Base-by-base conservation (phyloP, 2,113 vertebrate genomes). In the Strix aluco region DNA sequence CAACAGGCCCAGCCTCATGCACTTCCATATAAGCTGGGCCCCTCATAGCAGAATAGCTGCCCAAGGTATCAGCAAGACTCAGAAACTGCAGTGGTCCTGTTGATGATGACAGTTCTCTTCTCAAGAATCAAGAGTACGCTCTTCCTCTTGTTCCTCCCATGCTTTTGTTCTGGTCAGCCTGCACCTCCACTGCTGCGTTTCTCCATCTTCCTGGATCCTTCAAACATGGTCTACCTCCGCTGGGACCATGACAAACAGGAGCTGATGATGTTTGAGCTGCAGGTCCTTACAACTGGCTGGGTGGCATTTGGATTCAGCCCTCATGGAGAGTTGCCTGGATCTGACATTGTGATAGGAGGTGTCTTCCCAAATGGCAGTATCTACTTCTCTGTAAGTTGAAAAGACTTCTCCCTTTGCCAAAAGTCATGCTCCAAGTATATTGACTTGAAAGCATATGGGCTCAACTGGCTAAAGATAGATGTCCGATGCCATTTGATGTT, bases 331-430 rank as follows among this genome's bases (percentile, higher is more conserved):
- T 98, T 98, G 93, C 36, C 52, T 7, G 98, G 97, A 30, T 91
- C 98, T 10, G 98, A 99, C 55, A 97, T 98, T 9, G 96, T 99
- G 46, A 97, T 98, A 1, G 98, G 98, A 73, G 98, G 98, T 51
- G 86, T 98, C 62, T 91, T 97, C 54, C 55, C 96, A 3, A 51
- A 81, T 5, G 97, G 98, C 71, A 97, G 83, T 47, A 92, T 55
- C 55, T 99, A 98, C 94, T 99, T 99, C 85, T 97, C 93, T 82
- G 98, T 99, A 97, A 98, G 91, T 81, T 47, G 46, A 74, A 91
- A 65, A 74, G 27, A 25, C 58, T 66, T 5, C 12, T 10, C 40
- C 4, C 55, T 92, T 71, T 66, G 21, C n/a, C 27, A 42, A 61
- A 5, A 23, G 15, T 65, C 36, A n/a, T 38, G 16, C 23, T 92